A percentile compares a stretch with the other conserved stretches of the same genome.
Conservation (phyloP, 2,113 vertebrate genomes). For the Gobio gobio region DNA sequence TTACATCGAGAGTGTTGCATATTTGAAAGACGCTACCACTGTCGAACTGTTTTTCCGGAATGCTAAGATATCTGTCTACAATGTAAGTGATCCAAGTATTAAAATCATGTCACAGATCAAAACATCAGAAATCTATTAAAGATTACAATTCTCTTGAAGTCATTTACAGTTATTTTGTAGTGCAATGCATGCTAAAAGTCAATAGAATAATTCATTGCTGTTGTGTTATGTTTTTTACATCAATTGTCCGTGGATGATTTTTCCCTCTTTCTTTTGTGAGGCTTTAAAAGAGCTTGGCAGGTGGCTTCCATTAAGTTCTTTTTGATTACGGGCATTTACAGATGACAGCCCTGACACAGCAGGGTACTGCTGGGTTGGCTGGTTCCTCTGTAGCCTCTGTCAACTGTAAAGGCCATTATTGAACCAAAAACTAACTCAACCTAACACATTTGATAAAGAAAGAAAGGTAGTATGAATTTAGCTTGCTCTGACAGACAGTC, state of each 20-base stretch:
- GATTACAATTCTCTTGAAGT: not conserved
- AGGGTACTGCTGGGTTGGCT: slow-evolving; percentile 59
- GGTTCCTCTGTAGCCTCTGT: slow-evolving; percentile 62
- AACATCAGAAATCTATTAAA: too few species aligned
- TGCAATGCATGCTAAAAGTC: not conserved
- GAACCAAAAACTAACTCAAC: not conserved
- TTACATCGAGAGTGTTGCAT: slow-evolving; percentile 95
- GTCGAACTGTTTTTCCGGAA: slow-evolving; percentile 97
- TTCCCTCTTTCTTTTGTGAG: slow-evolving; percentile 1
- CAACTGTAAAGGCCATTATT: slow-evolving; percentile 24
- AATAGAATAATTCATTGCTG: not conserved
- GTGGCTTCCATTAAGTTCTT: slow-evolving; percentile 52
- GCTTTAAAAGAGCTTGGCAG: slow-evolving; percentile 42
- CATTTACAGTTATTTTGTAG: not conserved
- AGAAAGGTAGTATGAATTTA: not conserved
- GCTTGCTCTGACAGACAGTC: slow-evolving; percentile 1
- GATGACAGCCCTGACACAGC: slow-evolving; percentile 63
- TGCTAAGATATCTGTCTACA: slow-evolving; percentile 91
- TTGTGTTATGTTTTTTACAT: not conserved
- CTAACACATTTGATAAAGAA: slow-evolving; percentile 7
- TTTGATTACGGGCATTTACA: slow-evolving; percentile 66
- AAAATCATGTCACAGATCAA: not conserved
- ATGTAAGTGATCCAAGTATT: slow-evolving; percentile 80
- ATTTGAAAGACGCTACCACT: slow-evolving; percentile 91
- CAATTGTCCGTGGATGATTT: not conserved